A percentile compares a stretch with the other conserved stretches of the same genome.
Evolutionary conservation across 1,140 invertebrate genomes (phyloP).

Genomic region (Calliphora vicina): DNA sequence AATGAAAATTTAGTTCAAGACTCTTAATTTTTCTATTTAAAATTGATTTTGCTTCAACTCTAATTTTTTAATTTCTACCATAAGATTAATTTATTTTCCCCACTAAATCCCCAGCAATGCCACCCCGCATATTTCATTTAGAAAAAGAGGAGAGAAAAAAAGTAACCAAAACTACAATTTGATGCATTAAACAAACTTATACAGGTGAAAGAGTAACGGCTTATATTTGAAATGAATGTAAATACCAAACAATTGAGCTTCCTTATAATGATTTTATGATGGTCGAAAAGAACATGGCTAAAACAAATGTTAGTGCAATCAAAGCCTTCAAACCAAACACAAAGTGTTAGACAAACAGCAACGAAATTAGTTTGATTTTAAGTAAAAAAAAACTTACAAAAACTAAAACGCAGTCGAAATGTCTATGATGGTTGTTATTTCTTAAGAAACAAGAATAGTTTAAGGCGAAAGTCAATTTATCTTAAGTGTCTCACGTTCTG

Average conservation of each 20-base stretch:
- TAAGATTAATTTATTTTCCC: too few species aligned
- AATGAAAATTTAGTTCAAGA: too few species aligned
- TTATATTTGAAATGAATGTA: conserved; percentile 18
- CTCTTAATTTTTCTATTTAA: too few species aligned
- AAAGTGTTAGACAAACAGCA: neutral
- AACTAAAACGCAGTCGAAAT: neutral
- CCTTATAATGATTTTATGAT: conserved; percentile 34
- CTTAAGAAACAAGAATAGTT: neutral
- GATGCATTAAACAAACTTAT: neutral
- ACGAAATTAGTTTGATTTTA: too few species aligned
- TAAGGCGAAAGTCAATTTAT: conserved; percentile 33
- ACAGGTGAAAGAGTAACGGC: conserved; percentile 32
- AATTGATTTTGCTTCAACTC: too few species aligned
- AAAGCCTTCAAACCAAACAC: neutral
- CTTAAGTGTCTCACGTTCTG: conserved; percentile 34
- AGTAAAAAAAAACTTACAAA: neutral
- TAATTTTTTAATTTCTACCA: too few species aligned
- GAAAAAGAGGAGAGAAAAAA: too few species aligned
- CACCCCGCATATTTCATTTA: too few species aligned
- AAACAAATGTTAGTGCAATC: neutral
- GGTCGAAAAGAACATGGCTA: neutral
- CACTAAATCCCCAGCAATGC: too few species aligned
- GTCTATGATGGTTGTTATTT: conserved; percentile 10
- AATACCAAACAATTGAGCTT: conserved; percentile 26
- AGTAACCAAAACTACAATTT: too few species aligned